phyloP scores from a whole-genome alignment of 2,888 invertebrate genomes.

The Lasioglossum zephyrum region DNA sequence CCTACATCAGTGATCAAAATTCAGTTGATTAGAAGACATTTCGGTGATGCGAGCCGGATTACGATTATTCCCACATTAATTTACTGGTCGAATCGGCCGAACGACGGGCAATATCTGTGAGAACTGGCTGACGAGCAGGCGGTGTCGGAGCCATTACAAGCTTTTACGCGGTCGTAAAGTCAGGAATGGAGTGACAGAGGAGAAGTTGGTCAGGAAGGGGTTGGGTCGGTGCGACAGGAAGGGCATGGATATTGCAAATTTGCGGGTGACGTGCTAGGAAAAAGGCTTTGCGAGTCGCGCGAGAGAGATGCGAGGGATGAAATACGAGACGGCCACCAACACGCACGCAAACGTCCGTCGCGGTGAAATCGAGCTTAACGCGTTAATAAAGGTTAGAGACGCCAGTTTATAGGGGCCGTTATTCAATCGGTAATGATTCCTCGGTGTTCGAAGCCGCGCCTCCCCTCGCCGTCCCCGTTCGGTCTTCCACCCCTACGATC shows the following conservation, averaged over 20 bases:
- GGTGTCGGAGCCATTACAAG: constrained; percentile 33
- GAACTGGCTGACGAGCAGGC: not conserved
- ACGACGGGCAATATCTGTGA: constrained; percentile 23
- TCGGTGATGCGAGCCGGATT: not conserved
- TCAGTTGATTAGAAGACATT: not conserved
- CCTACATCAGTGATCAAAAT: not conserved
- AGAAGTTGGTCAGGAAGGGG: constrained; percentile 22
- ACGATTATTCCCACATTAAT: constrained; percentile 37
- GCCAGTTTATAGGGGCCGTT: constrained; percentile 22
- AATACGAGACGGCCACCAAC: constrained; percentile 49
- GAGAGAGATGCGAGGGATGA: constrained; percentile 33
- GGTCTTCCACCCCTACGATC: not conserved
- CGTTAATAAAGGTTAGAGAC: constrained; percentile 62
- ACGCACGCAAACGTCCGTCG: constrained; percentile 32
- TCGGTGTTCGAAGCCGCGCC: not conserved
- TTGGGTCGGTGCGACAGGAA: constrained; percentile 31
- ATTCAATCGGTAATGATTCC: constrained; percentile 22
- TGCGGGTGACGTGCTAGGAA: constrained; percentile 37
- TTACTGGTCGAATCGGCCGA: constrained; percentile 21
- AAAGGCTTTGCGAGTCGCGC: constrained; percentile 40
- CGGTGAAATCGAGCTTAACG: constrained; percentile 58
- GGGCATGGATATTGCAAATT: constrained; percentile 64
- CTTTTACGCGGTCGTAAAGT: constrained; percentile 62
- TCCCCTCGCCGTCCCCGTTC: not conserved
- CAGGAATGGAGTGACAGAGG: constrained; percentile 47